Evolutionary conservation across 1,140 invertebrate genomes (phyloP).

Genomic region (Augochlora pura): DNA sequence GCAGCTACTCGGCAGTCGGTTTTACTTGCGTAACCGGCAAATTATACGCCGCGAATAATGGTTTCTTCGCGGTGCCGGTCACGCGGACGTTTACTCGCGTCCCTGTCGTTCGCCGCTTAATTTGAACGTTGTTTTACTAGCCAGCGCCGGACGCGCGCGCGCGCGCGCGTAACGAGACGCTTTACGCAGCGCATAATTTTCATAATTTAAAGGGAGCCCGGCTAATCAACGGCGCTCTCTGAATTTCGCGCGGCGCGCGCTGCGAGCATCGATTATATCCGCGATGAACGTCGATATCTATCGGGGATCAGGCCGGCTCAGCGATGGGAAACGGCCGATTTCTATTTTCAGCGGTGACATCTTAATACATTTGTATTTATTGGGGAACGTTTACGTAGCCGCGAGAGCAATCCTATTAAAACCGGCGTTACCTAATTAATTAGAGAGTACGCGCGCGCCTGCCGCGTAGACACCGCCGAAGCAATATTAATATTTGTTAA

Average conservation of each 20-base stretch:
- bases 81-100: constrained; percentile 23
- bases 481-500: not conserved
- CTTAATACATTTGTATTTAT: not conserved
- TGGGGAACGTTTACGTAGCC: not conserved
- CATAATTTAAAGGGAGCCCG: not conserved
- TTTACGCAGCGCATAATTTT: constrained; percentile 24
- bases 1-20: constrained; percentile 7
- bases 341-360: not conserved
- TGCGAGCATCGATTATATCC: no score
- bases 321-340: constrained; percentile 2
- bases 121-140: constrained; percentile 22
- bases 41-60: constrained; percentile 39
- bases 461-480: not conserved
- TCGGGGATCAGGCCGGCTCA: not conserved
- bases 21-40: constrained; percentile 40
- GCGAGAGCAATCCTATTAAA: constrained; percentile 3
- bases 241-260: not conserved
- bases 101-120: constrained; percentile 25
- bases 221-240: not conserved
- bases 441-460: not conserved
- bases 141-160: not conserved
- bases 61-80: constrained; percentile 32
- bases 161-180: not conserved
- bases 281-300: constrained; percentile 8
- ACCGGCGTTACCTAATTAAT: constrained; percentile 17